Base-by-base conservation (phyloP, 2,113 vertebrate genomes). In the Thomomys bottae region DNA sequence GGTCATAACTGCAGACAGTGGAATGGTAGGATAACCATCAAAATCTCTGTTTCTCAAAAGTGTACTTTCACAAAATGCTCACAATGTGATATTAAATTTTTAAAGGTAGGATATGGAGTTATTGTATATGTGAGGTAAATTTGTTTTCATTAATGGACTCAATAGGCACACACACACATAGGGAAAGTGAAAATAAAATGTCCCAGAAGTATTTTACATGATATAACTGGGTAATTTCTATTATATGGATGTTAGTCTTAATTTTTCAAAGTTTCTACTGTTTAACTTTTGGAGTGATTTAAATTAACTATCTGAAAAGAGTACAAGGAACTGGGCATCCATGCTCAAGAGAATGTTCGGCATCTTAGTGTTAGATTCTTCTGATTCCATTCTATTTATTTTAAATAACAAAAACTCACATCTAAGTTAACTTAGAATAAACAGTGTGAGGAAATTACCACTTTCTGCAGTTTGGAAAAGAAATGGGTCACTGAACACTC, bases 381-480 rank as follows among this genome's bases (percentile, higher is more conserved):
- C 18, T 12, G 49, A 71, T 93, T 70, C 36, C 15, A 63, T 79
- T 9, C 6, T 61, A 36, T 38, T 80, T 87, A 73, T 71, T 63
- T 91, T 79, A 91, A 91, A 49, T 28, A 3, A 78, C 18, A 66
- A 63, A 84, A 89, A 82, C 15, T 85, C 28, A 76, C 45, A 76
- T 89, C 26, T 54, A 92, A 71, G n/a, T 84, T 78, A 87, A 82
- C 54, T 86, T 68, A 40, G 11, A 96, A 68, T 92, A 92, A 93
- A 64, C 78, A 0, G 20, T 93, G 94, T 87, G 90, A 79, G 93
- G 97, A 98, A 97, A 93, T 97, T 98, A 99, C 99, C 98, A 95
- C 99, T 99, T 97, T 99, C 99, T 93, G 98, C 98, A 8, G 99
- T 99, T 97, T 99, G 99, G 96, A 99, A 99, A 95, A 98, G 99